Evolutionary conservation across 2,113 vertebrate genomes (phyloP).

Genomic region (Sander lucioperca): DNA sequence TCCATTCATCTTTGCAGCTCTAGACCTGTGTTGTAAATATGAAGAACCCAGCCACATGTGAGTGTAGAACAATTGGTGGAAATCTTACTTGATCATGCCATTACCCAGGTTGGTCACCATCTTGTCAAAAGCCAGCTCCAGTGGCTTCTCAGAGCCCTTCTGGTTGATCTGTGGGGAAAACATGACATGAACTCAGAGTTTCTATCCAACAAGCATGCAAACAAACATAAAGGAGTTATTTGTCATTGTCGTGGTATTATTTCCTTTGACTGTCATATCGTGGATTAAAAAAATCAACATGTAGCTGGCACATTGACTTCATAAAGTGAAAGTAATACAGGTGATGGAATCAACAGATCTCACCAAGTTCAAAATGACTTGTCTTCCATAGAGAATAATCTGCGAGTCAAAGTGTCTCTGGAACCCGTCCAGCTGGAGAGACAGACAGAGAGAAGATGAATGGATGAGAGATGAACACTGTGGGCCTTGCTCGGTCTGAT

Average conservation of each 20-base stretch:
- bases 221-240: neutral
- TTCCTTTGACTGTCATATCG: neutral
- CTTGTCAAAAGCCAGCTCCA: constrained; percentile 91
- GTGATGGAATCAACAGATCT: constrained; percentile 30
- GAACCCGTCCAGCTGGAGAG: constrained; percentile 92
- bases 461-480: neutral
- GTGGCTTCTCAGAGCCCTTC: constrained; percentile 94
- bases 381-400: constrained; percentile 94
- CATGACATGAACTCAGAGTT: neutral
- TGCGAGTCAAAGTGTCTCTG: constrained; percentile 98
- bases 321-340: neutral
- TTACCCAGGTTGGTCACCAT: constrained; percentile 91
- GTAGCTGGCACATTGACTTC: neutral
- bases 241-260: neutral
- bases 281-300: neutral
- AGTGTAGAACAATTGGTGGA: neutral
- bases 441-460: constrained; percentile 9
- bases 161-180: constrained; percentile 89
- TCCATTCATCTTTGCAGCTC: too few species aligned
- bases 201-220: neutral
- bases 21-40: too few species aligned
- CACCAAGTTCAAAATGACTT: constrained; percentile 95
- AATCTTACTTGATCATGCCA: constrained; percentile 90
- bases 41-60: neutral
- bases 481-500: neutral